Conservation (phyloP, 2,888 invertebrate genomes). For the Phaedon cochleariae region DNA sequence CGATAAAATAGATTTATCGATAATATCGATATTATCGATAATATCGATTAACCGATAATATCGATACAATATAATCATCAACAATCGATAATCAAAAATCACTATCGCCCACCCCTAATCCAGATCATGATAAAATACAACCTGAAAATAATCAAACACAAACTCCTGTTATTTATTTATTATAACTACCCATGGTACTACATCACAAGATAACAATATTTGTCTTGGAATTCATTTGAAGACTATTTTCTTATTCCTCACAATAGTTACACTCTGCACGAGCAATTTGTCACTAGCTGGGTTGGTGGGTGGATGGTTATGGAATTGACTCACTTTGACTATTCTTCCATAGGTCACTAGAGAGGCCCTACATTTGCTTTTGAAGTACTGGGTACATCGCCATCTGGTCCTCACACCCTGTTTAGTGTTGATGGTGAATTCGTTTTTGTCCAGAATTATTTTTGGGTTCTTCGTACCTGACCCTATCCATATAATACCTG, state of each 20-base stretch:
- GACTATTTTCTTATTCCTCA: constrained; percentile 11
- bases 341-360: constrained; percentile 46
- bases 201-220: too few species aligned
- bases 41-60: too few species aligned
- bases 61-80: too few species aligned
- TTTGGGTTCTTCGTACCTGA: constrained; percentile 47
- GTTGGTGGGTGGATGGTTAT: constrained; percentile 48
- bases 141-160: too few species aligned
- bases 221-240: constrained; percentile 11
- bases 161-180: too few species aligned
- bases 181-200: too few species aligned
- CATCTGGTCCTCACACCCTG: constrained; percentile 42
- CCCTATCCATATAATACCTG: constrained; percentile 44
- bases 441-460: constrained; percentile 44
- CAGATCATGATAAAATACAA: too few species aligned
- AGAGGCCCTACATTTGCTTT: constrained; percentile 49
- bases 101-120: too few species aligned
- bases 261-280: constrained; percentile 32
- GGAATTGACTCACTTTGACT: constrained; percentile 44
- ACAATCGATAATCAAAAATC: too few species aligned
- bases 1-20: too few species aligned
- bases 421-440: constrained; percentile 45
- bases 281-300: constrained; percentile 34
- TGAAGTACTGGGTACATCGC: constrained; percentile 48
- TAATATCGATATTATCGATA: too few species aligned